A percentile compares a stretch with the other conserved stretches of the same genome.
phyloP scores from a whole-genome alignment of 23 tunicate genomes.

The Styela clava region DNA sequence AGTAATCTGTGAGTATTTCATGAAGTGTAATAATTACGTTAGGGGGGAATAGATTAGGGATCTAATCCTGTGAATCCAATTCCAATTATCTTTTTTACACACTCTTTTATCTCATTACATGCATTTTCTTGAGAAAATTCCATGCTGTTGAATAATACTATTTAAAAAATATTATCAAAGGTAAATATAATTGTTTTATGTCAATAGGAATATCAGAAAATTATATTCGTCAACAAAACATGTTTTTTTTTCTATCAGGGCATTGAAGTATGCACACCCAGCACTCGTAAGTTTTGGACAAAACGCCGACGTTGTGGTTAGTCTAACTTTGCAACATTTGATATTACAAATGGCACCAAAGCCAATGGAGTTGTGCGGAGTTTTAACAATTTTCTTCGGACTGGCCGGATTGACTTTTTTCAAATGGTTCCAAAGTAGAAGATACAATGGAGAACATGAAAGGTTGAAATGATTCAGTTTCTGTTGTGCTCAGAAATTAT shows the following conservation, averaged over 20 bases:
- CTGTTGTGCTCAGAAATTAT: no score
- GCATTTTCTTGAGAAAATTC: no score
- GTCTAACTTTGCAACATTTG: slow-evolving; percentile 59
- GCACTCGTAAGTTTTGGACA: slow-evolving; percentile 66
- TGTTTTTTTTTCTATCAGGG: slow-evolving; percentile 46
- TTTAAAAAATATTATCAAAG: no score
- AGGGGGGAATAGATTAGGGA: no score
- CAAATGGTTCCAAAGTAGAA: slow-evolving; percentile 49
- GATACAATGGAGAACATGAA: slow-evolving; percentile 1
- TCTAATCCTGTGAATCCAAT: no score
- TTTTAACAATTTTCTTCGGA: slow-evolving; percentile 34
- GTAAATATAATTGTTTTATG: no score
- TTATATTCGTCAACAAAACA: no score
- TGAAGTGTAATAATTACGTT: background rate
- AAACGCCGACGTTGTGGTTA: slow-evolving; percentile 75
- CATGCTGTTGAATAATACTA: no score
- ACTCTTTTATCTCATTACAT: no score
- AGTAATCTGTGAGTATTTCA: slow-evolving; percentile 47
- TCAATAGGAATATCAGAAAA: no score
- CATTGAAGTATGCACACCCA: slow-evolving; percentile 65
- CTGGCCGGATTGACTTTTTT: slow-evolving; percentile 50
- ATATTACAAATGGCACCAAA: slow-evolving; percentile 47
- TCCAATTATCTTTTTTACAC: no score
- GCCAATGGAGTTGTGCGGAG: slow-evolving; percentile 56
- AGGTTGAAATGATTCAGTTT: background rate